Conservation (phyloP, 2,113 vertebrate genomes). For the Hemicordylus capensis region DNA sequence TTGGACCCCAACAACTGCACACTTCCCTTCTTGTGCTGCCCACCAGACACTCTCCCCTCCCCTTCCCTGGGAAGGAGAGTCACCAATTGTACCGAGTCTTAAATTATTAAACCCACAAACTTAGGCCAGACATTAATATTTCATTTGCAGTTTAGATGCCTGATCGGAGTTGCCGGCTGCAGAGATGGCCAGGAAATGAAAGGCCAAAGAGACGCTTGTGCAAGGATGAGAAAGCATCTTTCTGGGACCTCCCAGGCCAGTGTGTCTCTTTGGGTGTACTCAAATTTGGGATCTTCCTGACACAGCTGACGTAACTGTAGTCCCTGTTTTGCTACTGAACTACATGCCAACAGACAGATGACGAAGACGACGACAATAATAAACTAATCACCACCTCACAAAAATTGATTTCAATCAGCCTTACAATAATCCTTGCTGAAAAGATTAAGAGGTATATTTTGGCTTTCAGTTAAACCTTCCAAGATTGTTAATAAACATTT, state of each 20-base stretch:
- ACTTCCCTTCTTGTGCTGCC: rapidly evolving
- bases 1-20: not conserved
- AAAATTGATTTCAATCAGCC: not conserved
- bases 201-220: not conserved
- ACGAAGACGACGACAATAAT: no score
- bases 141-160: conserved; percentile 57
- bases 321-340: not conserved
- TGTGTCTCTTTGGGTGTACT: not conserved
- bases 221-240: not conserved
- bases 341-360: no score
- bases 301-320: rapidly evolving
- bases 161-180: conserved; percentile 47
- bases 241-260: no score
- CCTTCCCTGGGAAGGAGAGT: not conserved
- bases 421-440: not conserved
- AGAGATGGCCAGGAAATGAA: conserved; percentile 50
- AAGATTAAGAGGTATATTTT: no score
- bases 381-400: not conserved
- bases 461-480: no score
- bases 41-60: not conserved
- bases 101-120: conserved; percentile 65
- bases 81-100: not conserved
- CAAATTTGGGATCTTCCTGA: conserved; percentile 28
- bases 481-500: no score
- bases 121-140: conserved; percentile 60